Evolutionary conservation across 2,113 vertebrate species (phyloP).

Genomic region (Paralichthys olivaceus): DNA sequence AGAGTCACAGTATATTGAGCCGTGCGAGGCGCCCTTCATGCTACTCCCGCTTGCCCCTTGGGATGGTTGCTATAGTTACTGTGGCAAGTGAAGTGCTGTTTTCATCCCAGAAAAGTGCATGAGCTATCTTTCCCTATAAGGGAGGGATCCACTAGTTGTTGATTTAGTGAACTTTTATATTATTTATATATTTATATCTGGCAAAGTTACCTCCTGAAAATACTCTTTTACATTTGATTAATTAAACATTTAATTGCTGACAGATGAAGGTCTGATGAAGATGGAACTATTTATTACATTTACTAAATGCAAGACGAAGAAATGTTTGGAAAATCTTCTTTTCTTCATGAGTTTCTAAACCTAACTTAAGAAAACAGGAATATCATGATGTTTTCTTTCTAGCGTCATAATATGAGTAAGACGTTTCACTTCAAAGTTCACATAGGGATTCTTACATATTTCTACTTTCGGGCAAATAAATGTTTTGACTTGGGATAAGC

Average conservation of each 20-base stretch:
- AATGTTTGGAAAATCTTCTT: neutral
- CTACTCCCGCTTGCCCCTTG: constrained; percentile 55
- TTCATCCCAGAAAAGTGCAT: constrained; percentile 58
- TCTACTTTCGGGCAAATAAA: neutral
- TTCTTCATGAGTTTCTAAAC: neutral
- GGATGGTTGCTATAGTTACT: constrained; percentile 70
- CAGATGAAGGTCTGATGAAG: neutral
- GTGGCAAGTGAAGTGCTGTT: constrained; percentile 65
- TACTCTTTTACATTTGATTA: neutral
- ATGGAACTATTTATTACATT: neutral
- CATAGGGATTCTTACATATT: neutral
- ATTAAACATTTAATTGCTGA: neutral
- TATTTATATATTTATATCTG: no score
- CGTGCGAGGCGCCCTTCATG: constrained; percentile 53
- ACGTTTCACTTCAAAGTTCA: constrained; percentile 1
- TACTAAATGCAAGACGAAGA: neutral
- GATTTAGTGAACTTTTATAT: constrained; percentile 12
- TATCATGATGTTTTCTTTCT: neutral
- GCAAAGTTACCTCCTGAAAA: no score
- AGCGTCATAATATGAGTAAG: neutral
- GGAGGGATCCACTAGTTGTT: constrained; percentile 41
- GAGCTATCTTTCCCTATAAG: constrained; percentile 30
- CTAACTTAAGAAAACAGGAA: neutral
- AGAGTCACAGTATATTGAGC: constrained; percentile 76
- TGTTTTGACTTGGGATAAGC: neutral